Base-by-base conservation (phyloP, 2,888 invertebrate species). In the Drosophila colorata region DNA sequence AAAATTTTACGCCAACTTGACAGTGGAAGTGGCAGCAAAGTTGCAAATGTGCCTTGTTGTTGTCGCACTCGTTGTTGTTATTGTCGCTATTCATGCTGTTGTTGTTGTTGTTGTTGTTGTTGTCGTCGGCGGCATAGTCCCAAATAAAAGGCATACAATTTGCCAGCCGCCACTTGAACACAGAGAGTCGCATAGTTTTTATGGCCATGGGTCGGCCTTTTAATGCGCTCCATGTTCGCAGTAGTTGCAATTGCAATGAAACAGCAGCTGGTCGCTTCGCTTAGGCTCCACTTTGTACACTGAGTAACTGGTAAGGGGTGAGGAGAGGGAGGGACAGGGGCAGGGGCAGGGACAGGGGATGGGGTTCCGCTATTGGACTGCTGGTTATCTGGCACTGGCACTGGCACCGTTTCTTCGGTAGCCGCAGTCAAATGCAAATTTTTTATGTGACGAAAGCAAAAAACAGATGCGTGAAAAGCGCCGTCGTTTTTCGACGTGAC, bases 1-100 rank as follows among this genome's bases (percentile, higher is more conserved):
- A 77, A 84, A 84, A 84, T 86, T 83, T 86, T 84, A 84, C 84
- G 84, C 84, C 84, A 84, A 80, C 87, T 81, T 84, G 84, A 83
- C 87, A 86, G 84, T 81, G 81, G 84, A 85, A 83, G 83, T 80
- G 83, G 83, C 82, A 83, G 73, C 78, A 82, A 82, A 79, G 81
- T 82, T 84, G 81, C 81, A 82, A 81, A 83, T 86, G 86, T 75
- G 83, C 80, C 55, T 65, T 53, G 76, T 68, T 78, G 74, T 72
- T 76, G 75, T 65, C 64, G 67, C 48, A 60, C 35, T 58, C 56
- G 46, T 49, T 66, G 63, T 18, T 56, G 72, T 38, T 47, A 65
- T 25, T 64, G 71, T 31, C 41, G 57, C 40, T 67, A 44, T 23
- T 9, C 9, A 2, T 8, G 71, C 16, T 46, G 53, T 37, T 67